A percentile compares a stretch with the other conserved stretches of the same genome.
Conservation (phyloP, 2,797 vertebrate species). For the Semaprochilodus insignis region DNA sequence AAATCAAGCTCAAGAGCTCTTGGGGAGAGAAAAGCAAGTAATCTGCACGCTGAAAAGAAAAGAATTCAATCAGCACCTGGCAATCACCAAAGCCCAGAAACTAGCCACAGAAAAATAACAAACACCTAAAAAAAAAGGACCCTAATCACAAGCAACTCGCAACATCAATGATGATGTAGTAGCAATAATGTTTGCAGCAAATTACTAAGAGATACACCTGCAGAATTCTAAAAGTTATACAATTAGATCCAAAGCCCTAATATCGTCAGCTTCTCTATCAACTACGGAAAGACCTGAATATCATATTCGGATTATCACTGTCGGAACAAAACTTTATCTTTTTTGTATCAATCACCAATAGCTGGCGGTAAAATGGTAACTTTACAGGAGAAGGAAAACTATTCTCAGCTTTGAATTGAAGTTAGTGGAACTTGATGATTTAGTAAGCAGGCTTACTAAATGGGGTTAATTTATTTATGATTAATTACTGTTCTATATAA, state of each 20-base stretch:
- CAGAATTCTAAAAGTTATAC: not conserved
- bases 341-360: no score
- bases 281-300: not conserved
- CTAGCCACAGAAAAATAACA: not conserved
- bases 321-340: no score
- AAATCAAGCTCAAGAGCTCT: constrained; percentile 18
- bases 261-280: not conserved
- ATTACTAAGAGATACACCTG: not conserved
- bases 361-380: no score
- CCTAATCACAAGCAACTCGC: not conserved
- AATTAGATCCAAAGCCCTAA: not conserved
- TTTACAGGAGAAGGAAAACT: no score
- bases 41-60: not conserved
- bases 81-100: constrained; percentile 3
- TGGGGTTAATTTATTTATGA: no score
- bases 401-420: no score
- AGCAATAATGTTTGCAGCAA: not conserved
- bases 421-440: no score
- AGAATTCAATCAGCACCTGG: constrained; percentile 2
- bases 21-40: not conserved
- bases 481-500: no score
- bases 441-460: no score
- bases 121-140: not conserved
- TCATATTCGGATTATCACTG: no score
- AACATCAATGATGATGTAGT: not conserved